phyloP scores from a whole-genome alignment of 35 echinoderm and acorn worm genomes.

The Anneissia japonica region DNA sequence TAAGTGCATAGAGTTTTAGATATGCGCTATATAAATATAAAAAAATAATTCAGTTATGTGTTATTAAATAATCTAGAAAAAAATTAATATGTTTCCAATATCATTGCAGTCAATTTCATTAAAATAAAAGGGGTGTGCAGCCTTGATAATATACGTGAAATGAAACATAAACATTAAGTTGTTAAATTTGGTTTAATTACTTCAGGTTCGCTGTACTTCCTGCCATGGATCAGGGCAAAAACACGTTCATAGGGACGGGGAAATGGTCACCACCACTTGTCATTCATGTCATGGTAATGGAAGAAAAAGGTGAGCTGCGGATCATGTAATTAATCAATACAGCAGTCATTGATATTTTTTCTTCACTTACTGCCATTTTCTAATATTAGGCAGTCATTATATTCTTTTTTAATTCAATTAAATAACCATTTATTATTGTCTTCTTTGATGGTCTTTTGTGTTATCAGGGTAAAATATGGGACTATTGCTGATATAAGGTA shows the following conservation, averaged over 20 bases:
- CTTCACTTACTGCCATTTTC: neutral
- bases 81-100: no score
- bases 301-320: constrained; percentile 27
- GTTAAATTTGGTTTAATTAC: neutral
- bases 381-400: neutral
- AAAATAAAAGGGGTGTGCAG: neutral
- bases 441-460: no score
- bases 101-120: no score
- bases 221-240: constrained; percentile 47
- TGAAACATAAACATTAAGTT: no score
- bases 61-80: no score
- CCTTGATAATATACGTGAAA: neutral
- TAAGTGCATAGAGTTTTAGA: no score
- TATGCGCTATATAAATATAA: no score
- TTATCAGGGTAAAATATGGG: no score
- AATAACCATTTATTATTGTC: neutral
- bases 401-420: neutral
- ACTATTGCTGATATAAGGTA: no score
- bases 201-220: constrained; percentile 55
- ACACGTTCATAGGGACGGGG: constrained; percentile 13
- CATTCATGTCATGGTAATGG: constrained; percentile 44
- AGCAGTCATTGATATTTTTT: neutral
- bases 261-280: constrained; percentile 9
- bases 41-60: no score
- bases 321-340: neutral